Evolutionary conservation across 2,797 vertebrate genomes (phyloP), one percentile per base, ranked within the genome.

Genomic region (Cynodonichthys magdalenae): DNA sequence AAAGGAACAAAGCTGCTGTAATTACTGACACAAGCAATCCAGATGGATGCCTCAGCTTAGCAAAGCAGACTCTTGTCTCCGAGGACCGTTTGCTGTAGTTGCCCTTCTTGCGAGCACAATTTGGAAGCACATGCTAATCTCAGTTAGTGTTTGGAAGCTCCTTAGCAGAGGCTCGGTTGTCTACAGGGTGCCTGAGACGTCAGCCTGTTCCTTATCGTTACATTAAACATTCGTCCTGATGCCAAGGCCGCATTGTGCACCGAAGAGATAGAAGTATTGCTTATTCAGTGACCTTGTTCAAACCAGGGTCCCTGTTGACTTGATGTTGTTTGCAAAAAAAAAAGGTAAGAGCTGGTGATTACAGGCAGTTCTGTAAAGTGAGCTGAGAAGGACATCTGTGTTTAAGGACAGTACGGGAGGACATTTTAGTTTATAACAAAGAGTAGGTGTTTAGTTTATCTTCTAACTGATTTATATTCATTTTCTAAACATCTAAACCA

Each of bases 271-370:
- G 53, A 63, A 75, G 80, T n/a, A 15, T 59, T 80, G 71, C 75
- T 90, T 89, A 85, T 87, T 53, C 88, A 59, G 53, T 80, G 87
- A 85, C 84, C 82, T 91, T 76, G 82, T 81, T 72, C 75, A 77
- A 88, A 86, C 77, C 79, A 80, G 76, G 74, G 75, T 74, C 71
- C 3, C 63, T 5, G 59, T 79, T 66, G 72, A 31, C 67, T 72
- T 57, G 52, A 70, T 62, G 78, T 53, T 67, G 56, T 55, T 75
- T 62, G 44, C 53, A 74, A 41, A 84, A 81, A 78, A 39, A 39
- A 39, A 39, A 11, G 50, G 55, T 57, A 82, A 66, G 58, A 68
- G 71, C 67, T 70, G 20, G 51, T 82, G 78, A 91, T 74, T 60
- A 72, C 47, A 75, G 71, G 53, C 67, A 31, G 58, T 28, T 31